These are phyloP conservation scores for Todiramphus saurophagus DNA, from an alignment of 2,113 vertebrate genomes.

Conservation along the genomic window DNA sequence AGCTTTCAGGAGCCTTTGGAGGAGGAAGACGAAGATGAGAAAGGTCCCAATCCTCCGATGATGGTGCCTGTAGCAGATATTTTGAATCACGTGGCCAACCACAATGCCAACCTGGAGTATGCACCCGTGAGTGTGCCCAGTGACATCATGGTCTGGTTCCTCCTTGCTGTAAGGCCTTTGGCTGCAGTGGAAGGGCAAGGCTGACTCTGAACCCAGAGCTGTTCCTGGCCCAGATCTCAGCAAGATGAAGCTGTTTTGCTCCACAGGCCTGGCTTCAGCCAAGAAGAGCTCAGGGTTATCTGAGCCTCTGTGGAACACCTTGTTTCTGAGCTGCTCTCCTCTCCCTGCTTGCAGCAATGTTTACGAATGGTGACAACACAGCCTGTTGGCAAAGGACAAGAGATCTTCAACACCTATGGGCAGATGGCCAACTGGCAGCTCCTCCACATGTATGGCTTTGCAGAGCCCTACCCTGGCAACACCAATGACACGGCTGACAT, in stretches of 20 bases:
- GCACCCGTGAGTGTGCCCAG: conserved; percentile 72
- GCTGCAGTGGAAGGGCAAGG: not conserved
- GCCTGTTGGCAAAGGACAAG: conserved; percentile 79
- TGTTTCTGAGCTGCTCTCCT: not conserved
- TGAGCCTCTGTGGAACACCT: not conserved
- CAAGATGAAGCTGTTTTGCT: not conserved
- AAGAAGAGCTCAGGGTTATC: not conserved
- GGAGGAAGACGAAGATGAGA: conserved; percentile 82
- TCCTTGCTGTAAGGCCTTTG: rapidly evolving
- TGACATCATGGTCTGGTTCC: rapidly evolving
- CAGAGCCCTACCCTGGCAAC: conserved; percentile 84
- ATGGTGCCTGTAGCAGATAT: conserved; percentile 98
- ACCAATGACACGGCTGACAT: conserved; percentile 87
- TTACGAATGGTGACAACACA: conserved; percentile 87
- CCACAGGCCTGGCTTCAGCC: rapidly evolving
- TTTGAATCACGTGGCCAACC: conserved; percentile 88
- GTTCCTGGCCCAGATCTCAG: rapidly evolving
- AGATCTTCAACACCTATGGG: conserved; percentile 95
- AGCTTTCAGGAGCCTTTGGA: conserved; percentile 94
- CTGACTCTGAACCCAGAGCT: not conserved
- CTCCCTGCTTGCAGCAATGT: conserved; percentile 75
- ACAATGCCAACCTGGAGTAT: conserved; percentile 93
- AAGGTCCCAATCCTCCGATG: conserved; percentile 83
- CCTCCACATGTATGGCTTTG: conserved; percentile 96
- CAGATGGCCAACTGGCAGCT: conserved; percentile 97